A percentile compares a stretch with the other conserved stretches of the same genome.
These are phyloP conservation scores for Macaca nemestrina DNA, from an alignment of 2,113 vertebrate genomes.

Conservation along the genomic window DNA sequence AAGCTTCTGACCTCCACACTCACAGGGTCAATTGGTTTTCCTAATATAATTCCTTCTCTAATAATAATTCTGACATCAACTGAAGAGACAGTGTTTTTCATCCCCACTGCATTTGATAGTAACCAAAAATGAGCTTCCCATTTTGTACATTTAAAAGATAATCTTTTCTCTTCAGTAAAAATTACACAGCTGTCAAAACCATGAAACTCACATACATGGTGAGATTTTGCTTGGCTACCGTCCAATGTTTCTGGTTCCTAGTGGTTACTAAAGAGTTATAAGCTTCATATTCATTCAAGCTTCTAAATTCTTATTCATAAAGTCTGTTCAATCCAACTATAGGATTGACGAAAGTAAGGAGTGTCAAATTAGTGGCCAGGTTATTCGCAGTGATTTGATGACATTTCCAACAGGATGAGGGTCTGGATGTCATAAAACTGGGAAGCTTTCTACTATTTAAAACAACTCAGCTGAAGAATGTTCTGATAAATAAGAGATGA, in stretches of 20 bases:
- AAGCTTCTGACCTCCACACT: not conserved
- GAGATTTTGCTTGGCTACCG: not conserved
- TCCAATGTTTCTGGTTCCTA: not conserved
- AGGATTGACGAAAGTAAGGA: not conserved
- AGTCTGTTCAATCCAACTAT: slow-evolving; percentile 49
- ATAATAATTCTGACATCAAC: not conserved
- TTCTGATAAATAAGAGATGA: not conserved
- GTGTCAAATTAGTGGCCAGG: not conserved
- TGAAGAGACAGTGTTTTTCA: not conserved
- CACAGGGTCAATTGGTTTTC: not conserved
- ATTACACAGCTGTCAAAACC: not conserved
- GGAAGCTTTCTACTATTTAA: not conserved
- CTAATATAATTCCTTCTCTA: not conserved
- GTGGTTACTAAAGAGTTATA: not conserved
- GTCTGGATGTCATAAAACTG: not conserved
- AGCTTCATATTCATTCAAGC: slow-evolving; percentile 53
- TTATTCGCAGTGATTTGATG: not conserved
- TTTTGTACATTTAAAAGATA: not conserved
- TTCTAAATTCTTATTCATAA: slow-evolving; percentile 44
- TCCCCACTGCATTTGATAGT: not conserved
- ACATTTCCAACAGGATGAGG: slow-evolving; percentile 29
- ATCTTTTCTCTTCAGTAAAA: not conserved
- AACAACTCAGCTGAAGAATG: not conserved
- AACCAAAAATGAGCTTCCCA: not conserved
- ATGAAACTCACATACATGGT: not conserved